Evolutionary conservation across 2,797 vertebrate genomes (phyloP), one percentile per base, ranked within the genome.

Genomic region (Smutsia gigantea): DNA sequence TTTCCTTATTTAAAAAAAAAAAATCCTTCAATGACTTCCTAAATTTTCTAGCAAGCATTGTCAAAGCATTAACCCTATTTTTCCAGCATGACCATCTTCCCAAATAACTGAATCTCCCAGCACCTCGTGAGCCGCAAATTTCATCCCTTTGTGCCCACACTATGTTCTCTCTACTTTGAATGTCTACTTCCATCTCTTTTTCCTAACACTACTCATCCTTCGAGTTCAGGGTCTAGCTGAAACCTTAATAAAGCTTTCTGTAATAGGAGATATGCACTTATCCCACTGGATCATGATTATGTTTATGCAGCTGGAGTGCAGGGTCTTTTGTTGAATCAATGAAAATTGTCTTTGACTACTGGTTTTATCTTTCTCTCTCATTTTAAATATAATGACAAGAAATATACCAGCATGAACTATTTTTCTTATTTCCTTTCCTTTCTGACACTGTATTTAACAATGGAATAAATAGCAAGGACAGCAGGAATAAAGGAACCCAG

Each of bases 381-480:
- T 64, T 93, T 69, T 74, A 96, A 94, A 96, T 84, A 93, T 49
- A 79, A 75, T 69, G 29, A 57, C 55, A 94, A 87, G 37, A 91
- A 71, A 66, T 21, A 72, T 18, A 87, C 5, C 14, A 68, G 27
- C 19, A 84, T 79, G 4, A 95, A 27, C 42, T 87, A 61, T 31
- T 69, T 71, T 66, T 72, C 23, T 75, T 63, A 37, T 84, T 85
- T 31, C 4, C 31, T 74, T 64, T 72, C 75, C 29, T 34, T 94
- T 92, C 84, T 78, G 18, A 91, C 31, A 11, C 17, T 89, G 34
- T 82, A 63, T 10, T 82, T 93, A 93, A 88, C 15, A 83, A 49
- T 61, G 31, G 71, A 14, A 88, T 42, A 84, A 89, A 51, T 0
- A 92, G 31, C 37, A 75, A 94, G 63, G 12, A 29, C 34, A 93